Percentiles rank a stretch among this genome's conserved stretches.
phyloP scores from a whole-genome alignment of 2,888 invertebrate genomes.

The Eilema griseolum region DNA sequence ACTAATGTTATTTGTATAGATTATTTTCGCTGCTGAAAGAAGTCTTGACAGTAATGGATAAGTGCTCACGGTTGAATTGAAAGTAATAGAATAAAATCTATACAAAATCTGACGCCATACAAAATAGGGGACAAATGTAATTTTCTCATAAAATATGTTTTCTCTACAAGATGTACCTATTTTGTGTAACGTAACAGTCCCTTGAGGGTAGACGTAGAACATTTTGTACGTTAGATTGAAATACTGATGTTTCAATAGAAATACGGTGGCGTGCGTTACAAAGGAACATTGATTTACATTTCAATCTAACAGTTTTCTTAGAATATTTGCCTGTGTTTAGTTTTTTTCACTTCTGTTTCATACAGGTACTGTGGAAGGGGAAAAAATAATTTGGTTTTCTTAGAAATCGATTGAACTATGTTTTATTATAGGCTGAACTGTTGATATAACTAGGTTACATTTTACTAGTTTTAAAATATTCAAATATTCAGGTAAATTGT shows the following conservation, averaged over 20 bases:
- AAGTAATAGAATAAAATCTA: slow-evolving; percentile 36
- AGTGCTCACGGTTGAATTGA: slow-evolving; percentile 35
- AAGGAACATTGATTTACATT: slow-evolving; percentile 59
- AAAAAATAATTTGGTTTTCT: neutral
- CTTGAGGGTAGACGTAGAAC: slow-evolving; percentile 25
- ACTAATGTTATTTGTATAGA: neutral
- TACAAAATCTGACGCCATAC: slow-evolving; percentile 41
- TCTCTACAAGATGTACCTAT: slow-evolving; percentile 29
- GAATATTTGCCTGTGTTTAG: slow-evolving; percentile 43
- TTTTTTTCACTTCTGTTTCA: slow-evolving; percentile 23
- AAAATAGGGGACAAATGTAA: slow-evolving; percentile 38
- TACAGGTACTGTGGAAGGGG: neutral
- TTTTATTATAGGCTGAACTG: too few relatives aligned
- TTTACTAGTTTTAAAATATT: too few relatives aligned
- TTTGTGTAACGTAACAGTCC: slow-evolving; percentile 29
- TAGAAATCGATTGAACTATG: neutral
- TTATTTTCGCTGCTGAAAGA: slow-evolving; percentile 30
- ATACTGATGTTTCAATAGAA: slow-evolving; percentile 55
- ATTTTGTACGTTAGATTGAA: slow-evolving; percentile 37
- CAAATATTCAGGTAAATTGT: too few relatives aligned
- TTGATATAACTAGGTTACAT: too few relatives aligned
- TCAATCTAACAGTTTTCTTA: slow-evolving; percentile 41
- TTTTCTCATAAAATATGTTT: slow-evolving; percentile 39
- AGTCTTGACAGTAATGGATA: slow-evolving; percentile 32
- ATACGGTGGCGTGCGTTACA: slow-evolving; percentile 47